phyloP scores from a whole-genome alignment of 2,113 vertebrate genomes.

The Egretta garzetta region DNA sequence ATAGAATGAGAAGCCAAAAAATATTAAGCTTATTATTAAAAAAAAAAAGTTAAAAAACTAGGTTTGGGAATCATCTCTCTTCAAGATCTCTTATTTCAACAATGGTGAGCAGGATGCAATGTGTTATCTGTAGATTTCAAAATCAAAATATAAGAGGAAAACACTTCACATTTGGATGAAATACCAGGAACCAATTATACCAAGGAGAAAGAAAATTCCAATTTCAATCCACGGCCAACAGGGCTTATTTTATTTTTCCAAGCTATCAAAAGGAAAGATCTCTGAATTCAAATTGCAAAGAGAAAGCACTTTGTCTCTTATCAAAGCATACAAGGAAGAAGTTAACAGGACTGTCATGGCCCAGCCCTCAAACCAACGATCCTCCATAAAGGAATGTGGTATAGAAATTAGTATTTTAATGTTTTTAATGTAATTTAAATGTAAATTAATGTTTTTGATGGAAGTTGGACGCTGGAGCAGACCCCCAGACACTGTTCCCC shows the following conservation, averaged over 20 bases:
- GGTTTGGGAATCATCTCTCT: not conserved
- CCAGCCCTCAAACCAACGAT: not conserved
- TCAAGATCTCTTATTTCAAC: not conserved
- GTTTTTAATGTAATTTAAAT: too few relatives aligned
- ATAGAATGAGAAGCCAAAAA: not conserved
- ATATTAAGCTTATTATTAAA: not conserved
- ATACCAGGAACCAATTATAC: conserved; percentile 33
- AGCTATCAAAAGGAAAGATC: conserved; percentile 6
- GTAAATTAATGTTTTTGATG: too few relatives aligned
- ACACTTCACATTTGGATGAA: not conserved
- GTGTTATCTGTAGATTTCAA: conserved; percentile 15
- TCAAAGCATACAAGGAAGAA: not conserved
- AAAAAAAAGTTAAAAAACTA: not conserved
- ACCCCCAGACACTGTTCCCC: not conserved
- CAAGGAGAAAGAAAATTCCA: not conserved
- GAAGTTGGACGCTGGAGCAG: not conserved
- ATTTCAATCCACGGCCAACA: not conserved
- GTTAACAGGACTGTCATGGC: not conserved
- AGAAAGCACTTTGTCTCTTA: not conserved
- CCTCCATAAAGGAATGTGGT: not conserved
- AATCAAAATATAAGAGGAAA: not conserved
- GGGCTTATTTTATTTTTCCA: not conserved
- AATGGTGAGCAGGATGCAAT: not conserved
- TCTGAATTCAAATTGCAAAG: not conserved
- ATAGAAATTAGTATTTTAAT: not conserved